Evolutionary conservation across 2,888 invertebrate genomes (phyloP).

Genomic region (Sycophila texana): DNA sequence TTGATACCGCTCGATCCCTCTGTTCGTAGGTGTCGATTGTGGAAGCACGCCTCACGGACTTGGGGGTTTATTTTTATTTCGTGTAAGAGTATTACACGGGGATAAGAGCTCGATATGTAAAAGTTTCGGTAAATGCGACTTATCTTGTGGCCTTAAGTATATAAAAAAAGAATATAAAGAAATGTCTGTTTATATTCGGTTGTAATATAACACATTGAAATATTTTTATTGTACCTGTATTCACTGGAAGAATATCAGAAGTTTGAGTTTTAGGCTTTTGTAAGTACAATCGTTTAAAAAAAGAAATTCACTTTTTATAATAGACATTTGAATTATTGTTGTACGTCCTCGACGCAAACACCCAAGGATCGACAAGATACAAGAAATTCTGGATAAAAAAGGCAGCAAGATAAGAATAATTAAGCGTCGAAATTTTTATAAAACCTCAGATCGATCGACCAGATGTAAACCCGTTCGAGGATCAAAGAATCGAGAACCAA

Average conservation of each 20-base stretch:
- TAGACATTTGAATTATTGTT: background rate
- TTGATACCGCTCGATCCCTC: conserved; percentile 27
- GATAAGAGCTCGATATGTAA: background rate
- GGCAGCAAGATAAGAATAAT: background rate
- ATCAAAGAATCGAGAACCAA: background rate
- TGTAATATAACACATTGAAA: too few species aligned
- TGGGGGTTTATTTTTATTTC: conserved; percentile 10
- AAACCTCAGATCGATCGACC: background rate
- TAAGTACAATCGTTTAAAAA: too few species aligned
- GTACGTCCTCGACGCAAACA: background rate
- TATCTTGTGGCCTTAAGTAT: background rate
- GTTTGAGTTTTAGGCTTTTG: background rate
- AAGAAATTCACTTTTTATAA: background rate
- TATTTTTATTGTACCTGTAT: too few species aligned
- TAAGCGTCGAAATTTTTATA: too few species aligned
- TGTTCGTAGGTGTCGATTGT: conserved; percentile 25
- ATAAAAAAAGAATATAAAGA: background rate
- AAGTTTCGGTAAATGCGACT: background rate
- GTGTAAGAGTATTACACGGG: background rate
- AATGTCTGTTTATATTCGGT: background rate
- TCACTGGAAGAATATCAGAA: too few species aligned
- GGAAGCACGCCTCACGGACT: conserved; percentile 15
- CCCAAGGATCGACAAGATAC: too few species aligned
- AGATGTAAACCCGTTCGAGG: background rate
- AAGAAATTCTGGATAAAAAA: background rate